Percentiles rank a stretch among this genome's conserved stretches.
Evolutionary conservation across 2,888 invertebrate genomes (phyloP).

Genomic region (Myopa tessellatipennis): DNA sequence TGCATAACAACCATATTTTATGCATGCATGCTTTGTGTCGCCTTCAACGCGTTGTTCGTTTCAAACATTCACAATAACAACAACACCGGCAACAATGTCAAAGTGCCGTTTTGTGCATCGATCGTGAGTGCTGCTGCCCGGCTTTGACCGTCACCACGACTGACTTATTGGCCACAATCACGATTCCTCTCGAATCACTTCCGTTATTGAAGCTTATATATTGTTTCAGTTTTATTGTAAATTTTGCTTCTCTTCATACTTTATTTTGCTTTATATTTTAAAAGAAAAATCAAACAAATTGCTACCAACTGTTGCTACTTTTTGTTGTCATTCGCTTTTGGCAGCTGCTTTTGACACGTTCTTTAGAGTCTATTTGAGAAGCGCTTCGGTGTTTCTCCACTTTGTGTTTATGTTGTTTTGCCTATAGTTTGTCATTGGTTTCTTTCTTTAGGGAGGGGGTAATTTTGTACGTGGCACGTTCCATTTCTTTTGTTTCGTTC

Average conservation of each 20-base stretch:
- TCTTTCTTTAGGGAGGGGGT: too few relatives aligned
- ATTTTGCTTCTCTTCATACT: too few relatives aligned
- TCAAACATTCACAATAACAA: not conserved
- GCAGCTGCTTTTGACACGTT: constrained; percentile 6
- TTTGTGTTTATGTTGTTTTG: not conserved
- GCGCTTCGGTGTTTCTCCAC: not conserved
- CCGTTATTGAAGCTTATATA: too few relatives aligned
- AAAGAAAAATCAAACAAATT: not conserved
- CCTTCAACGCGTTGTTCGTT: not conserved
- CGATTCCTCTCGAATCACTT: not conserved
- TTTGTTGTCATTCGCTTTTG: not conserved
- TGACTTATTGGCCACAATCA: not conserved
- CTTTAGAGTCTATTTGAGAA: not conserved
- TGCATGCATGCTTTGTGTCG: not conserved
- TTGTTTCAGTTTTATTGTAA: too few relatives aligned
- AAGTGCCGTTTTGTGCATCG: not conserved
- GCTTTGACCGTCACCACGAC: not conserved
- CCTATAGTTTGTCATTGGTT: not conserved
- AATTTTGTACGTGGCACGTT: not conserved
- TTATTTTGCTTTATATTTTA: not conserved
- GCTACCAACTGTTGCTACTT: not conserved
- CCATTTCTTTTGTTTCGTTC: not conserved
- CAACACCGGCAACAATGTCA: too few relatives aligned
- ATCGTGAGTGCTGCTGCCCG: not conserved
- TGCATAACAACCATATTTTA: not conserved